Conservation (phyloP, 2,888 invertebrate species). For the Dynastes grantii region DNA sequence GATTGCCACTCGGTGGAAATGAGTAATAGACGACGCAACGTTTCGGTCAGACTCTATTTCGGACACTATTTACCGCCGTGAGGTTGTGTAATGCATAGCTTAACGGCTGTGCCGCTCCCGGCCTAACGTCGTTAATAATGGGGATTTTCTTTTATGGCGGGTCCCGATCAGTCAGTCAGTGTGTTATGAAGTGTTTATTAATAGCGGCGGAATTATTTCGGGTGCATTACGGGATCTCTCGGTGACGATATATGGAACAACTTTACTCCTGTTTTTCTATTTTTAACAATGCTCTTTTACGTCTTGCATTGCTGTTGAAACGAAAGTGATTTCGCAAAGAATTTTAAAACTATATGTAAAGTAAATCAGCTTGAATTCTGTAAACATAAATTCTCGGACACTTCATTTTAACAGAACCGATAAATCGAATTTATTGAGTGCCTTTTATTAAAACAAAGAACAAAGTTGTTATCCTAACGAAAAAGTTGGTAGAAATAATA, state of each 20-base stretch:
- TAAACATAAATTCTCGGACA: too few relatives aligned
- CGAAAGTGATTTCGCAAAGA: neutral
- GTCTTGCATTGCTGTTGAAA: neutral
- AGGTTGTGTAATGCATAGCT: neutral
- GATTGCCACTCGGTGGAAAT: neutral
- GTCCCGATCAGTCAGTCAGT: neutral
- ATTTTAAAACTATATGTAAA: too few relatives aligned
- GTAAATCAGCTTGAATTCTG: too few relatives aligned
- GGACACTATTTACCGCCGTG: neutral
- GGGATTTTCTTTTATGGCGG: conserved; percentile 1
- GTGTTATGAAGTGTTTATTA: neutral
- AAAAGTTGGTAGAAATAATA: too few relatives aligned
- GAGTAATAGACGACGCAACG: neutral
- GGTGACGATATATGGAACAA: neutral
- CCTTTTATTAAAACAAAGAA: too few relatives aligned
- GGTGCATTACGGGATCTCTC: neutral
- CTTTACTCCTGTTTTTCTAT: conserved; percentile 5
- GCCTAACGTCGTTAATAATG: neutral
- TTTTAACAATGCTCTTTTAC: neutral
- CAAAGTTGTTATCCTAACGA: too few relatives aligned
- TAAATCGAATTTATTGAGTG: too few relatives aligned
- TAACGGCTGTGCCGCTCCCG: too few relatives aligned
- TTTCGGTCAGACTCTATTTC: conserved; percentile 11
- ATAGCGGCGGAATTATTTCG: neutral
- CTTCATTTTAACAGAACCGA: too few relatives aligned